Conservation (phyloP, 2,113 vertebrate species). For the Notarius quadriscutis region DNA sequence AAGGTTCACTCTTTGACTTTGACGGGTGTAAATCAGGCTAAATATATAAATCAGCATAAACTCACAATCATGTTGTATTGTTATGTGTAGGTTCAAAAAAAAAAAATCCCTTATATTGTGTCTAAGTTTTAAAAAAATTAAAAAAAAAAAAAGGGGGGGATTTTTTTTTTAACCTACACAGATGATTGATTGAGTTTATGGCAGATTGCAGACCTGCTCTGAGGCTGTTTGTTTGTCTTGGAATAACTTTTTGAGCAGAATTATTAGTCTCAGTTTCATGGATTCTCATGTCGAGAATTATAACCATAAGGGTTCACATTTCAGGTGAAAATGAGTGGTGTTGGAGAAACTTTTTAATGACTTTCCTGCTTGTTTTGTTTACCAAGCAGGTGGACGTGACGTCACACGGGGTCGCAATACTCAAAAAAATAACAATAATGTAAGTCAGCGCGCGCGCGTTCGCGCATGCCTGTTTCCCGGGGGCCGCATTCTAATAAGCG, state of each 20-base stretch:
- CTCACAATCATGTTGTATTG: too few relatives aligned
- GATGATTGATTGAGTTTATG: too few relatives aligned
- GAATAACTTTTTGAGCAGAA: background rate
- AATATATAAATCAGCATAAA: background rate
- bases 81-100: background rate
- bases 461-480: slow-evolving; percentile 49
- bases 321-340: background rate
- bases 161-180: too few relatives aligned
- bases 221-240: background rate
- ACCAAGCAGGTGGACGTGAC: slow-evolving; percentile 89
- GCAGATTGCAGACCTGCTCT: background rate
- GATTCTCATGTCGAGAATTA: background rate
- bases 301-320: background rate
- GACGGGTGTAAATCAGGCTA: background rate
- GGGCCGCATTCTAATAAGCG: slow-evolving; percentile 68
- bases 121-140: too few relatives aligned
- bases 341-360: slow-evolving; percentile 64
- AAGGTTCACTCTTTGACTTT: background rate
- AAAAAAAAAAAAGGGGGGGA: too few relatives aligned
- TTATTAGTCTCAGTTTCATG: background rate
- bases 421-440: slow-evolving; percentile 69
- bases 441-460: slow-evolving; percentile 62
- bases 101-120: background rate
- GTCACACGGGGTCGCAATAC: slow-evolving; percentile 79
- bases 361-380: slow-evolving; percentile 72